Evolutionary conservation across 2,888 invertebrate species (phyloP).

Genomic region (Latrodectus elegans): DNA sequence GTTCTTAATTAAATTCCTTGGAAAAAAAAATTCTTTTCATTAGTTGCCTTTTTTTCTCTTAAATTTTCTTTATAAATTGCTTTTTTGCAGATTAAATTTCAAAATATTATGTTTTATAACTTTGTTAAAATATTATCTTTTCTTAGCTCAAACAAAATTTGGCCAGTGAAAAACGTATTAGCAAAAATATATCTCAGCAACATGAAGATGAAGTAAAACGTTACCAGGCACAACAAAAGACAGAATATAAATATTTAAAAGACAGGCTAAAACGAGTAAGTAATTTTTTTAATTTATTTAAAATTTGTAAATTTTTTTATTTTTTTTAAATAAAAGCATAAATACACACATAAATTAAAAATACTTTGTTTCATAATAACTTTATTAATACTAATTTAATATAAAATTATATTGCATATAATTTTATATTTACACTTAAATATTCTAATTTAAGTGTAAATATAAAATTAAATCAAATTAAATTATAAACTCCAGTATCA

Average conservation of each 20-base stretch:
- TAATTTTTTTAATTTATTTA: constrained; percentile 1
- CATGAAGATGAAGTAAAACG: constrained; percentile 95
- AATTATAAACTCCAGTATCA: too few species aligned
- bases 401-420: too few species aligned
- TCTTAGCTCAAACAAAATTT: constrained; percentile 87
- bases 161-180: constrained; percentile 91
- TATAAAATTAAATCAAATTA: too few species aligned
- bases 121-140: constrained; percentile 15
- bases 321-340: background rate
- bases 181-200: constrained; percentile 90
- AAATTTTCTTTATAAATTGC: too few species aligned
- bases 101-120: background rate
- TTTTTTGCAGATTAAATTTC: background rate
- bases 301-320: background rate
- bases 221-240: constrained; percentile 93
- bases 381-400: too few species aligned
- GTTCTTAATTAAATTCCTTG: too few species aligned
- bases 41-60: too few species aligned
- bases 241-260: constrained; percentile 94
- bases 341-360: too few species aligned
- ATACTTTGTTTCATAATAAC: too few species aligned
- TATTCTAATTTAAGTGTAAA: too few species aligned
- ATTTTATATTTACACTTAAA: too few species aligned
- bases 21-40: too few species aligned
- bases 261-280: constrained; percentile 89